Base-by-base conservation (phyloP, 2,888 invertebrate species). In the Ischnus inquisitorius region DNA sequence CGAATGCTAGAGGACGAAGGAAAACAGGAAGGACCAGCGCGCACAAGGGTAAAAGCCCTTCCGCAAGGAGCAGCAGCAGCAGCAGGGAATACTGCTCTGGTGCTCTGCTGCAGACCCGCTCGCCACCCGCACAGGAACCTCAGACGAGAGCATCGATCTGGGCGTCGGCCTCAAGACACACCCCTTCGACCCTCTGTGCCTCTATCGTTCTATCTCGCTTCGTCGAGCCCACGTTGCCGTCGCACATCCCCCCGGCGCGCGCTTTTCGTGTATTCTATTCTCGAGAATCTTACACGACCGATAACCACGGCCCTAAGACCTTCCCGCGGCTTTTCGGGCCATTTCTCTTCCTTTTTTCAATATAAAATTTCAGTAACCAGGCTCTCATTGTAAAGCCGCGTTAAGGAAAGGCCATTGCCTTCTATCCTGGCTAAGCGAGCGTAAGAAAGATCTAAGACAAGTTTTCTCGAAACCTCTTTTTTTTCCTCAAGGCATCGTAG, bases 101-200 rank as follows among this genome's bases (percentile, higher is more conserved):
- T 64, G n/a, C 28, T 69, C 68, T 48, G 8, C 68, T 10, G 67
- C 67, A 43, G 75, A 48, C 76, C 65, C 77, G 69, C 78, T 77
- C 46, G 57, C 80, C 62, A 85, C 85, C 82, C 85, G 80, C 90
- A 89, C 90, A 85, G 91, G 88, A 89, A 91, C 90, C 91, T 92
- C 92, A 92, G 92, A 92, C 91, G 91, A 87, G 90, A 91, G 90
- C 91, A 92, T 92, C 92, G 92, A 92, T 92, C 92, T 92, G 92
- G 92, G 92, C 92, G 92, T 92, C 92, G 92, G 91, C 92, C 91
- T 92, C 89, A 89, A 90, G 89, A 90, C 88, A 87, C 85, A 86
- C 89, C 88, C 88, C 87, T 76, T 75, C 64, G 65, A 77, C 64
- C 60, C 65, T 57, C 69, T 57, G 39, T 60, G 34, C 51, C 72